These are phyloP conservation scores for Herpailurus yagouaroundi DNA, from an alignment of 2,113 vertebrate species.

Conservation along the genomic window DNA sequence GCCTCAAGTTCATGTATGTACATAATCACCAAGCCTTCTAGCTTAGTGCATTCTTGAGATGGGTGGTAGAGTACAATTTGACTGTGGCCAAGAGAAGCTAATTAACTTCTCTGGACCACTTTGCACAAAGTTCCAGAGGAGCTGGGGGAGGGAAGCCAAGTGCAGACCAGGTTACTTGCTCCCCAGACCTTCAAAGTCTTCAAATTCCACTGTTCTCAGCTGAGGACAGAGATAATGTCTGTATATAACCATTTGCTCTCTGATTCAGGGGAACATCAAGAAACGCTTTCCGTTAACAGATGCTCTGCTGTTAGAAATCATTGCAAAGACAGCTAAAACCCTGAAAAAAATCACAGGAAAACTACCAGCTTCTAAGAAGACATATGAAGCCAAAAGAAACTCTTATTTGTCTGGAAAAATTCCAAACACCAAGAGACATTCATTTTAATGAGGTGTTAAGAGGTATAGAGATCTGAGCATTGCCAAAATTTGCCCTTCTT, in stretches of 20 bases:
- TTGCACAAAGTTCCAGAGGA: background rate
- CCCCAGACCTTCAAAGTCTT: background rate
- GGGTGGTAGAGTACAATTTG: background rate
- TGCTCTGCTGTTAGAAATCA: conserved; percentile 33
- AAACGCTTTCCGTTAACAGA: conserved; percentile 11
- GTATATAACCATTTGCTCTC: background rate
- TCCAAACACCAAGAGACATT: background rate
- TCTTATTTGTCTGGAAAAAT: conserved; percentile 25
- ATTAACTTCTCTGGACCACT: background rate
- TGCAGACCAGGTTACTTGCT: background rate
- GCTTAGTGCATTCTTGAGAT: background rate
- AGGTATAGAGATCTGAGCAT: background rate
- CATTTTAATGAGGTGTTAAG: background rate
- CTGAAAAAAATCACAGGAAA: conserved; percentile 13
- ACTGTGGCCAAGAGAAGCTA: background rate
- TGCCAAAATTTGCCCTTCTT: background rate
- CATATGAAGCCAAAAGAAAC: background rate
- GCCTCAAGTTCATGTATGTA: background rate
- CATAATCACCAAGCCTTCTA: background rate
- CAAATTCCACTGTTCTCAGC: background rate
- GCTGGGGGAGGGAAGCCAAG: background rate
- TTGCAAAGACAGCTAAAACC: background rate
- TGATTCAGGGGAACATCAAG: conserved; percentile 4
- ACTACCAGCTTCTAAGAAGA: background rate
- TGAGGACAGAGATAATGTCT: background rate